Evolutionary conservation across 2,888 invertebrate species (phyloP).

Genomic region (Hirtodrosophila confusa): DNA sequence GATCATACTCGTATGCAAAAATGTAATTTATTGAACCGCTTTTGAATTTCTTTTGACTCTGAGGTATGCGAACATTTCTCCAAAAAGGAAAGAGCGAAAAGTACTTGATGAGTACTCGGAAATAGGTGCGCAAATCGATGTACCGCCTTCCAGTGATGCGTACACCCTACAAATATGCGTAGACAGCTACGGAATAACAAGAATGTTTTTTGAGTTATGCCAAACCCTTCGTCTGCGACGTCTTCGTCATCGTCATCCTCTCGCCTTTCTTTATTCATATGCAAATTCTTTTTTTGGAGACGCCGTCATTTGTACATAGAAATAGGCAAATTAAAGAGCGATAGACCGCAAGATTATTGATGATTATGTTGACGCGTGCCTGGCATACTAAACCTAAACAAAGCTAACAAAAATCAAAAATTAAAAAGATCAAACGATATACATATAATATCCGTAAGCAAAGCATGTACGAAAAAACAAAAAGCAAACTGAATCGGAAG

Average conservation of each 20-base stretch:
- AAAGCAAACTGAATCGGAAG: slow-evolving; percentile 64
- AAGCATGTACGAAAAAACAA: slow-evolving; percentile 42
- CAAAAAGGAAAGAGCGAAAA: too few species aligned
- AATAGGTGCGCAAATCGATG: slow-evolving; percentile 6
- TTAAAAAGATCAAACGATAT: slow-evolving; percentile 31
- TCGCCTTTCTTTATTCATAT: slow-evolving; percentile 50
- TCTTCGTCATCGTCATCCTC: slow-evolving; percentile 27
- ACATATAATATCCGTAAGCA: slow-evolving; percentile 39
- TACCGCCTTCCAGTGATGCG: neutral
- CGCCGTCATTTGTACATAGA: slow-evolving; percentile 42
- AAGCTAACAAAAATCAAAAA: slow-evolving; percentile 11
- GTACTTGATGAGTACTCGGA: too few species aligned
- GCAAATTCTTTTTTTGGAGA: slow-evolving; percentile 29
- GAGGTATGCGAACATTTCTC: too few species aligned
- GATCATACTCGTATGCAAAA: too few species aligned
- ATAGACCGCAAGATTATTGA: slow-evolving; percentile 48
- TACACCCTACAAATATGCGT: slow-evolving; percentile 18
- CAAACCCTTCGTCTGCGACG: slow-evolving; percentile 8
- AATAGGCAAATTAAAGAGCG: slow-evolving; percentile 43
- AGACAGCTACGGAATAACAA: slow-evolving; percentile 7
- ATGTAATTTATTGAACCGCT: too few species aligned
- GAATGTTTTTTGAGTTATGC: slow-evolving; percentile 13
- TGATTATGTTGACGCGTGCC: slow-evolving; percentile 65
- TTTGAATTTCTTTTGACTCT: too few species aligned
- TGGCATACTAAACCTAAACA: slow-evolving; percentile 44